Evolutionary conservation across 2,888 invertebrate genomes (phyloP), one percentile per base, ranked within the genome.

Genomic region (Zaprionus obscuricornis): DNA sequence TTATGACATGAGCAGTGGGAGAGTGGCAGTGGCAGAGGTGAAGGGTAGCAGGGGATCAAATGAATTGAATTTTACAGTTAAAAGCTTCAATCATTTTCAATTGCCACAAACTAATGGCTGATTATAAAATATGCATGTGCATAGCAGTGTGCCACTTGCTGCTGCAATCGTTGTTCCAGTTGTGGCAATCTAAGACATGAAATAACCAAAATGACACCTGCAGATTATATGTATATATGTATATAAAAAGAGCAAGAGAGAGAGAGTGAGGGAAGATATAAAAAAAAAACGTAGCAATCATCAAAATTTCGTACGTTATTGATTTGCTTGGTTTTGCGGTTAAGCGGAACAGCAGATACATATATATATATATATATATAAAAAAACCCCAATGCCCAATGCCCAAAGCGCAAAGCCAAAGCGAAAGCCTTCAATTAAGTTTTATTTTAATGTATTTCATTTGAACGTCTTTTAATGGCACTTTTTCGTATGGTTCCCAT

Each of bases 41-140:
- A n/a, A n/a, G n/a, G n/a, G n/a, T n/a, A n/a, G n/a, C n/a, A n/a
- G n/a, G n/a, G n/a, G n/a, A n/a, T n/a, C n/a, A n/a, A n/a, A n/a
- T n/a, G n/a, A 82, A 82, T 82, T 82, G 71, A 82, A 82, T 82
- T 82, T 85, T 71, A 65, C 71, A 85, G 81, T 85, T 82, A 82
- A 82, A 82, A 85, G 81, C 81, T 82, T 83, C 81, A 82, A 85
- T 82, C 85, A 85, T 85, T 82, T 85, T 74, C 82, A 84, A 84
- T 82, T 83, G 82, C 82, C 86, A 49, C 86, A 82, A 82, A 82
- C 86, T 85, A 85, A 82, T 85, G 84, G 84, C 64, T 66, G 77
- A 77, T 72, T 74, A 85, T 82, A 77, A 85, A 85, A 86, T 82
- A 82, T 82, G 69, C 85, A 82, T 85, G 81, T 66, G 73, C 4